These are phyloP conservation scores for Crypturellus undulatus DNA, from an alignment of 2,113 vertebrate species.

Conservation along the genomic window DNA sequence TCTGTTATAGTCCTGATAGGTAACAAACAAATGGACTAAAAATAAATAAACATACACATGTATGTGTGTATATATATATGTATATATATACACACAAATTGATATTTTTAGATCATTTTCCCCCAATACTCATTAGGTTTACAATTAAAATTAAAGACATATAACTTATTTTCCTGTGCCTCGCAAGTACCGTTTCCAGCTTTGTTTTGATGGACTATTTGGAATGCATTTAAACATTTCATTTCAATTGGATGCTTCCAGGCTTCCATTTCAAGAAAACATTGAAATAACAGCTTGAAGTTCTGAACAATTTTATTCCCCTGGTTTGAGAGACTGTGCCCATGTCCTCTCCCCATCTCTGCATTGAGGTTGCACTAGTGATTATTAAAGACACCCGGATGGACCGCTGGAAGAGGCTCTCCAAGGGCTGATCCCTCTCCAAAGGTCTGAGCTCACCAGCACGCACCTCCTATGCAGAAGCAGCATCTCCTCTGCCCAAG, in stretches of 20 bases:
- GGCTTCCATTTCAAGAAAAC: background rate
- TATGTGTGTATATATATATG: too few relatives aligned
- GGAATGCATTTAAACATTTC: background rate
- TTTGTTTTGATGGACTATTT: background rate
- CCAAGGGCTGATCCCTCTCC: background rate
- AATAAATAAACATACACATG: background rate
- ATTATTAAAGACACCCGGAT: background rate
- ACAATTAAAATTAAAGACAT: too few relatives aligned
- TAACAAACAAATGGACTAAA: background rate
- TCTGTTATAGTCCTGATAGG: background rate
- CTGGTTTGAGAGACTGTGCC: accelerated
- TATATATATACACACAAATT: too few relatives aligned
- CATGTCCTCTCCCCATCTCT: accelerated
- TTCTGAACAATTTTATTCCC: background rate
- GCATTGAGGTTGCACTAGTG: accelerated
- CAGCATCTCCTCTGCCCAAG: accelerated
- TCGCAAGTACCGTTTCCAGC: background rate
- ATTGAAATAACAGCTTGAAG: background rate
- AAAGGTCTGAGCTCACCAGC: background rate
- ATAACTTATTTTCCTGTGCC: too few relatives aligned
- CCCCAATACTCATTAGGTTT: too few relatives aligned
- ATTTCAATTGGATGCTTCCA: background rate
- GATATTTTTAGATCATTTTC: too few relatives aligned
- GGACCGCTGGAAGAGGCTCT: background rate
- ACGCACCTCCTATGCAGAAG: background rate